phyloP scores from a whole-genome alignment of 2,797 vertebrate species.

The Chelonia mydas region DNA sequence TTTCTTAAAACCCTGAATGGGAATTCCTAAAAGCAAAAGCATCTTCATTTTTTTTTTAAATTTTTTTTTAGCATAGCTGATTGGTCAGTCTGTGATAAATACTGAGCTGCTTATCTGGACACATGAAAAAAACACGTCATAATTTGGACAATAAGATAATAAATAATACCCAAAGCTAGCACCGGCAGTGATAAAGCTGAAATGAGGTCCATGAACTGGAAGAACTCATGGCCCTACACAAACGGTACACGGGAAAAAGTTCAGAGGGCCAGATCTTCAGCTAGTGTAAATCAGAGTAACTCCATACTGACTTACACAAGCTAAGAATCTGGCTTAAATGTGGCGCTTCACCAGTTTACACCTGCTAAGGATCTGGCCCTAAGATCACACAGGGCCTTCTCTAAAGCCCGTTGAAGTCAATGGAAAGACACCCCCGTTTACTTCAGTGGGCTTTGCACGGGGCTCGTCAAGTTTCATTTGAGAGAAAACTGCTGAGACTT shows the following conservation, averaged over 20 bases:
- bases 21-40: conserved; percentile 1
- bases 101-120: background rate
- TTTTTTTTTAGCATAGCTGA: background rate
- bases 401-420: background rate
- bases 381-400: background rate
- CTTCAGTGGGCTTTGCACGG: background rate
- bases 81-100: conserved; percentile 30
- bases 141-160: conserved; percentile 41
- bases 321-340: background rate
- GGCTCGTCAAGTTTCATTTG: no score
- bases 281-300: background rate
- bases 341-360: background rate
- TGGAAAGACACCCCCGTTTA: background rate
- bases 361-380: background rate
- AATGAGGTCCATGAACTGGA: background rate
- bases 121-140: conserved; percentile 11
- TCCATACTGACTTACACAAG: background rate
- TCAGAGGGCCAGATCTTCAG: background rate
- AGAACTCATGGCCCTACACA: background rate
- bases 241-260: background rate
- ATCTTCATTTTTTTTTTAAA: background rate
- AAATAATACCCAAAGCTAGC: conserved; percentile 4
- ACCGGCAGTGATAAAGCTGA: background rate
- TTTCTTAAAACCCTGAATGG: conserved; percentile 13
- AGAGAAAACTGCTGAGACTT: background rate